phyloP scores from a whole-genome alignment of 2,888 invertebrate genomes.

The Drosophila emarginata region DNA sequence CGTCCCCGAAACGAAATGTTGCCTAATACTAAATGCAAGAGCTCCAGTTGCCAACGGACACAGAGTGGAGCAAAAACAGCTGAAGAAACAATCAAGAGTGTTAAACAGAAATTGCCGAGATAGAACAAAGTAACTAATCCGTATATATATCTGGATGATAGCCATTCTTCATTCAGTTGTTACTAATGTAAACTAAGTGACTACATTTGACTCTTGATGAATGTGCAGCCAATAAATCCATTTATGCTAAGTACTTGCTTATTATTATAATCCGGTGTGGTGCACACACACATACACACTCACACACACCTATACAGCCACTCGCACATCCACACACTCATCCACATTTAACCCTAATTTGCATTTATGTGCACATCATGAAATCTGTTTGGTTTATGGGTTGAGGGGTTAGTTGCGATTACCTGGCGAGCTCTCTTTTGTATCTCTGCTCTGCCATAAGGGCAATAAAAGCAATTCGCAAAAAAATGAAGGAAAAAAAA shows the following conservation, averaged over 20 bases:
- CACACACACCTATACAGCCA: conserved; percentile 11
- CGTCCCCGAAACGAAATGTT: background rate
- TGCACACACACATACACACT: conserved; percentile 24
- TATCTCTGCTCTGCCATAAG: conserved; percentile 54
- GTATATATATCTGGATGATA: background rate
- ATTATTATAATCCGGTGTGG: conserved; percentile 70
- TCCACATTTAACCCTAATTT: conserved; percentile 75
- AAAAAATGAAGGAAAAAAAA: conserved; percentile 41
- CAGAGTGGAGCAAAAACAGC: background rate
- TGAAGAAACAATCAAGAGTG: background rate
- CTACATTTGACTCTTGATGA: conserved; percentile 69
- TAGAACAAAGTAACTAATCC: background rate
- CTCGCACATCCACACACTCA: conserved; percentile 29
- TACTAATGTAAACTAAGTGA: conserved; percentile 56
- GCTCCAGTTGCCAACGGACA: background rate
- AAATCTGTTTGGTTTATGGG: conserved; percentile 48
- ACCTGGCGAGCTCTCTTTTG: conserved; percentile 63
- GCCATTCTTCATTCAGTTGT: conserved; percentile 18
- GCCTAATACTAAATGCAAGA: background rate
- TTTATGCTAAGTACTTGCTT: conserved; percentile 73
- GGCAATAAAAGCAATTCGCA: conserved; percentile 72
- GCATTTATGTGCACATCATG: conserved; percentile 70
- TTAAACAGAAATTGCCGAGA: background rate
- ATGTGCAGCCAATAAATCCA: conserved; percentile 75
- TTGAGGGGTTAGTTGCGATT: conserved; percentile 51